Evolutionary conservation across 2,888 invertebrate genomes (phyloP), one percentile per base, ranked within the genome.

Genomic region (Anoncus sp.): DNA sequence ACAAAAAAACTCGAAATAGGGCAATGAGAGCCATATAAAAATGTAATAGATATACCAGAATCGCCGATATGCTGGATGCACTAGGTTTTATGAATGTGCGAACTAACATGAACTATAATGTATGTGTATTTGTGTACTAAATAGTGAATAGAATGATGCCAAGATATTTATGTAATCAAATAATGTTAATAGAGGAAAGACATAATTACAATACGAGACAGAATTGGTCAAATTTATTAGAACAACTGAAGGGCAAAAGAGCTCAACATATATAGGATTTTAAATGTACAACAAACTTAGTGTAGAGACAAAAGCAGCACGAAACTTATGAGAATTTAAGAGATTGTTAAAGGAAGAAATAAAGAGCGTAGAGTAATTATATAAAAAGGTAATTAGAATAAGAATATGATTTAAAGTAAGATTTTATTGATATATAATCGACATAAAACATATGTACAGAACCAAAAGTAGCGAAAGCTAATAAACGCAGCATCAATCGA

Each of bases 401-500:
- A 57, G 57, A 57, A 24, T 57, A 57, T 12, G 16, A 18, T 12
- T n/a, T 31, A 18, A 57, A 31, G 14, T n/a, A 57, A 57, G 57
- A 47, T 47, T 47, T 47, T 47, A 7, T 22, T 22, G 22, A 22
- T 51, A 22, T 51, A 51, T 22, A 38, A 31, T 31, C 4, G 31
- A 31, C 31, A 43, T 16, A 43, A 43, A 43, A 43, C 10, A n/a
- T n/a, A 43, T 43, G 43, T 43, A 43, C 4, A 43, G 43, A 31
- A 31, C 4, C 31, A 7, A 3, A 31, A 31, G 31, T 31, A 31
- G 31, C 31, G 1, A 16, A 45, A 14, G 20, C 12, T 31, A 53
- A 24, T 22, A 70, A 75, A 63, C 63, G 59, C 70, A 69, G 35
- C 43, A 57, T 31, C 20, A 66, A 43, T 59, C 73, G 31, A 31